Evolutionary conservation across 2,888 invertebrate species (phyloP).

Genomic region (Callyntrura guangdongensis): DNA sequence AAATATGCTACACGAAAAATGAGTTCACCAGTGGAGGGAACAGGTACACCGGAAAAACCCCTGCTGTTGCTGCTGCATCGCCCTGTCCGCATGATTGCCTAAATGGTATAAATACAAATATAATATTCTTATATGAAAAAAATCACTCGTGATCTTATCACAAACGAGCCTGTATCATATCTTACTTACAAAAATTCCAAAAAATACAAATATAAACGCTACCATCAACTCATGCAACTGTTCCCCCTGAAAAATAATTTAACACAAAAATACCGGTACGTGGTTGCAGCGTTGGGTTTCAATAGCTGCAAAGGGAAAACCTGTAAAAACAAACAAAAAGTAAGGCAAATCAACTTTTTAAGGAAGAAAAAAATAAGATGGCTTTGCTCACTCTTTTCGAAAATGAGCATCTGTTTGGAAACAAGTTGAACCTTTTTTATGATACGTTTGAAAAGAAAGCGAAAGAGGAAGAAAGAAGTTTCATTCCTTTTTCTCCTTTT

Average conservation of each 20-base stretch:
- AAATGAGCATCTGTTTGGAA: conserved; percentile 54
- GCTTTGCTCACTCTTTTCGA: conserved; percentile 20
- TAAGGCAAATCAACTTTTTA: background rate
- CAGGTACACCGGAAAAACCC: background rate
- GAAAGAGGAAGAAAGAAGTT: background rate
- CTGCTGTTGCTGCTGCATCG: background rate
- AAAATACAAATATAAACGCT: background rate
- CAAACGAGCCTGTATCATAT: background rate
- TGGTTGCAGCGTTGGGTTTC: background rate
- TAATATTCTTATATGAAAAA: conserved; percentile 13
- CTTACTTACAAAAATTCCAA: conserved; percentile 10
- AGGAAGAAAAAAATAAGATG: background rate
- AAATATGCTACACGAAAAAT: conserved; percentile 9
- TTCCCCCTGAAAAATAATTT: background rate
- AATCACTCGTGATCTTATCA: conserved; percentile 16
- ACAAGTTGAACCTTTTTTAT: conserved; percentile 31
- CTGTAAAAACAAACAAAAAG: background rate
- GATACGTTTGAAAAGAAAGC: background rate
- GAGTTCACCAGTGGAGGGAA: background rate
- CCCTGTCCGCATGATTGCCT: background rate
- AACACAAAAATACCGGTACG: background rate
- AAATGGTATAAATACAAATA: background rate
- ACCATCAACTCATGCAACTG: conserved; percentile 18
- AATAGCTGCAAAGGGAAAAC: conserved; percentile 19
- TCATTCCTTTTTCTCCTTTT: conserved; percentile 39